Conservation (phyloP, 2,888 invertebrate genomes). For the Melitaea athalia region DNA sequence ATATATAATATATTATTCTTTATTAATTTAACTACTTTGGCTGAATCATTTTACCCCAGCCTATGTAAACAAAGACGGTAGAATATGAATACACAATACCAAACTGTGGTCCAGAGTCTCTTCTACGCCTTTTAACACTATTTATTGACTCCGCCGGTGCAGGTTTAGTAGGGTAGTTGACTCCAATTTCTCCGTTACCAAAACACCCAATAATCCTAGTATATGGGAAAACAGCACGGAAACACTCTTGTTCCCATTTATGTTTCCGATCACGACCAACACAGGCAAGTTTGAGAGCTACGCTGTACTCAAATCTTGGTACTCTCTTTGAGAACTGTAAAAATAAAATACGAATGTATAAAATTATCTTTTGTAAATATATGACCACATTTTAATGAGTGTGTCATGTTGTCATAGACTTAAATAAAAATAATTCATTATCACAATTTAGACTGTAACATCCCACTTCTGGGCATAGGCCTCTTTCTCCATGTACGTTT, state of each 20-base stretch:
- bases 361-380: not conserved
- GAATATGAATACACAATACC: slow-evolving; percentile 72
- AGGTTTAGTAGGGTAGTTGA: slow-evolving; percentile 57
- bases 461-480: too few relatives aligned
- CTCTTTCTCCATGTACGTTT: too few relatives aligned
- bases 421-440: too few relatives aligned
- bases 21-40: not conserved
- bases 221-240: slow-evolving; percentile 65
- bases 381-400: too few relatives aligned
- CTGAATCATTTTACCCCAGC: slow-evolving; percentile 66
- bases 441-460: too few relatives aligned
- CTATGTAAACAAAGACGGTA: slow-evolving; percentile 72
- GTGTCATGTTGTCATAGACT: not conserved
- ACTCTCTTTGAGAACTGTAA: slow-evolving; percentile 69
- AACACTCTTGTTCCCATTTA: slow-evolving; percentile 63
- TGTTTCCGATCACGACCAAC: slow-evolving; percentile 70
- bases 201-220: slow-evolving; percentile 70
- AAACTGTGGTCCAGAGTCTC: slow-evolving; percentile 50
- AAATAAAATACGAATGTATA: not conserved
- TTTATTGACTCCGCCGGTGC: slow-evolving; percentile 34
- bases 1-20: not conserved
- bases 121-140: slow-evolving; percentile 48
- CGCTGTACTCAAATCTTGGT: slow-evolving; percentile 67
- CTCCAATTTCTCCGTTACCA: slow-evolving; percentile 74
- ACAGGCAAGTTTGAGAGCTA: slow-evolving; percentile 71